phyloP scores from a whole-genome alignment of 2,113 vertebrate genomes.

The Bufo bufo region DNA sequence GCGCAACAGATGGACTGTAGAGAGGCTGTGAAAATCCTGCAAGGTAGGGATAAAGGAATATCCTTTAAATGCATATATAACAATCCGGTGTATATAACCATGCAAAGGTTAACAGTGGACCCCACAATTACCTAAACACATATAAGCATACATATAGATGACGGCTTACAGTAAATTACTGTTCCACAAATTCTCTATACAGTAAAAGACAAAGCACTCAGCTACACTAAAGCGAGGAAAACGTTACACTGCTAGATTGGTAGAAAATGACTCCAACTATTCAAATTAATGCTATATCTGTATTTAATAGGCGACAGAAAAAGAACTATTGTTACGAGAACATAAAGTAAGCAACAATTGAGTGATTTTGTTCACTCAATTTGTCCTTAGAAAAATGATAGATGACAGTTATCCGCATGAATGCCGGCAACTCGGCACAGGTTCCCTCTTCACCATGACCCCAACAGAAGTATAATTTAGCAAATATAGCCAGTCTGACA shows the following conservation, averaged over 20 bases:
- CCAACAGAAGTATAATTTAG: constrained; percentile 7
- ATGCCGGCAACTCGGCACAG: background rate
- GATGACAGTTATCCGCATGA: background rate
- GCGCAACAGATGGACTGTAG: no score
- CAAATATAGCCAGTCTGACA: constrained; percentile 10
- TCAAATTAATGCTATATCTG: background rate
- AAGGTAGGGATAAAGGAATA: no score
- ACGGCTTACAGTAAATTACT: background rate
- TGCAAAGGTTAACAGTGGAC: background rate
- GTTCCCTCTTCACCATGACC: constrained; percentile 8
- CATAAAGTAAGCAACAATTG: background rate
- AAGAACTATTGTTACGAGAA: background rate
- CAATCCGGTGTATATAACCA: no score
- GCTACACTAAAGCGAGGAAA: background rate
- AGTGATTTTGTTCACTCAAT: background rate
- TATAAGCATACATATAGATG: background rate
- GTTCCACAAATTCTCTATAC: background rate
- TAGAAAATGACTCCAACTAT: background rate
- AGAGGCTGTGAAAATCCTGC: no score
- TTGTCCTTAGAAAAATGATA: constrained; percentile 11
- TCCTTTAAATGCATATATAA: no score
- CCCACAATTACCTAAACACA: background rate
- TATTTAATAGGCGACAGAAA: background rate
- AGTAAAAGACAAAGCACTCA: background rate
- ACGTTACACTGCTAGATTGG: background rate